Conservation (phyloP, 1,140 invertebrate species). For the Amphibalanus amphitrite region DNA sequence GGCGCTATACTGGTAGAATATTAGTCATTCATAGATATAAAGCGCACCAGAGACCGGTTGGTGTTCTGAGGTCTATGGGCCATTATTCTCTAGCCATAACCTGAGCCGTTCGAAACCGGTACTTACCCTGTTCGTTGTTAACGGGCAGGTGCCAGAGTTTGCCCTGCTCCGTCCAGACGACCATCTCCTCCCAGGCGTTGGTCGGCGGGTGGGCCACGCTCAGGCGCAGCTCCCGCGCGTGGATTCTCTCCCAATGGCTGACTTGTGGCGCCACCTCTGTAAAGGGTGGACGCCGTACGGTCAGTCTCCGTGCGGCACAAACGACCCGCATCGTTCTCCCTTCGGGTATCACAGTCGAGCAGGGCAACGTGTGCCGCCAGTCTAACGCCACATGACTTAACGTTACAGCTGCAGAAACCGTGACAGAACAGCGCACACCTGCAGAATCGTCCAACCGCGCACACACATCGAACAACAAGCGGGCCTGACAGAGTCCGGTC, state of each 20-base stretch:
- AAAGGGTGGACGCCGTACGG: too few species aligned
- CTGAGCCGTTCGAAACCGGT: neutral
- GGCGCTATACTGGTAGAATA: too few species aligned
- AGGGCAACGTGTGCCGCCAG: too few species aligned
- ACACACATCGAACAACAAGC: too few species aligned
- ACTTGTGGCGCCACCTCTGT: conserved; percentile 9
- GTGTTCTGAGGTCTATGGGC: neutral
- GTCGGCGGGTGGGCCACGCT: conserved; percentile 46
- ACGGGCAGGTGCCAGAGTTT: conserved; percentile 96
- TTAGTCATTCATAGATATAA: neutral
- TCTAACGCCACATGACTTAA: too few species aligned
- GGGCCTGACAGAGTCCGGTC: too few species aligned
- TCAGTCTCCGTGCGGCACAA: too few species aligned
- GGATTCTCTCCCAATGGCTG: conserved; percentile 12
- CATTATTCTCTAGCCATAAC: neutral
- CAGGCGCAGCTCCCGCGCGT: conserved; percentile 21
- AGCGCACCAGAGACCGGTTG: neutral
- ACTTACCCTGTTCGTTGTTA: conserved; percentile 85
- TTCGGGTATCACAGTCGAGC: too few species aligned
- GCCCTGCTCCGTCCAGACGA: conserved; percentile 80
- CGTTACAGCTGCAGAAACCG: too few species aligned
- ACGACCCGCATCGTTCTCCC: too few species aligned
- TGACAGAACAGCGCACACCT: too few species aligned
- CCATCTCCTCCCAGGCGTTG: conserved; percentile 84
- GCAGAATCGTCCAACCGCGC: too few species aligned